Evolutionary conservation across 2,113 vertebrate genomes (phyloP).

Genomic region (Menura novaehollandiae): DNA sequence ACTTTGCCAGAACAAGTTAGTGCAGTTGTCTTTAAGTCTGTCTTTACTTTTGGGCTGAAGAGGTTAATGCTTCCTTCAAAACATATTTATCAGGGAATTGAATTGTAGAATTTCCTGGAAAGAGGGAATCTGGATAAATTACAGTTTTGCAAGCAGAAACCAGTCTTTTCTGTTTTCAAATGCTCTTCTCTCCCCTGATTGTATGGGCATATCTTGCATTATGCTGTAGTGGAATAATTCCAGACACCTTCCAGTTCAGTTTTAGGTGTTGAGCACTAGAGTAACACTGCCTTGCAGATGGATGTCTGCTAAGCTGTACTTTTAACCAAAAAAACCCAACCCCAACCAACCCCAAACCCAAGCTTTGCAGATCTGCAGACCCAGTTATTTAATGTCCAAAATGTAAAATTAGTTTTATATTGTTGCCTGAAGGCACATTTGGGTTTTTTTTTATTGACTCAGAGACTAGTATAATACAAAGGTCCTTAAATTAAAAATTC

Average conservation of each 20-base stretch:
- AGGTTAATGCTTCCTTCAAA: background rate
- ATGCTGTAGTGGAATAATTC: background rate
- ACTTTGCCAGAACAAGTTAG: background rate
- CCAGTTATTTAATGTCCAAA: background rate
- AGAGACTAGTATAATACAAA: background rate
- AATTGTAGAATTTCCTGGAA: background rate
- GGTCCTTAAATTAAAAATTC: background rate
- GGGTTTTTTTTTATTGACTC: background rate
- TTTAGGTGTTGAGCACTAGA: background rate
- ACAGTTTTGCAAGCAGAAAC: background rate
- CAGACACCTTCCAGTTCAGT: background rate
- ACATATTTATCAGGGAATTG: background rate
- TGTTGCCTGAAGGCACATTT: background rate
- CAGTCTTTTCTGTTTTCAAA: background rate
- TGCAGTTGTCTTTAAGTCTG: background rate
- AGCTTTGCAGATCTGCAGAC: background rate
- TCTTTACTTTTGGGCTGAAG: background rate
- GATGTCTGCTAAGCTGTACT: background rate
- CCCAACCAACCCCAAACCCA: background rate
- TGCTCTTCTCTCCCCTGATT: background rate
- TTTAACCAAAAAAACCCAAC: background rate
- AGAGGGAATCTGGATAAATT: background rate
- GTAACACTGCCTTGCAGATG: background rate
- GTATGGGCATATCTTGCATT: rapidly evolving
- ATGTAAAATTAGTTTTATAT: background rate